phyloP scores from a whole-genome alignment of 23 tunicate species.

The Botrylloides violaceus region DNA sequence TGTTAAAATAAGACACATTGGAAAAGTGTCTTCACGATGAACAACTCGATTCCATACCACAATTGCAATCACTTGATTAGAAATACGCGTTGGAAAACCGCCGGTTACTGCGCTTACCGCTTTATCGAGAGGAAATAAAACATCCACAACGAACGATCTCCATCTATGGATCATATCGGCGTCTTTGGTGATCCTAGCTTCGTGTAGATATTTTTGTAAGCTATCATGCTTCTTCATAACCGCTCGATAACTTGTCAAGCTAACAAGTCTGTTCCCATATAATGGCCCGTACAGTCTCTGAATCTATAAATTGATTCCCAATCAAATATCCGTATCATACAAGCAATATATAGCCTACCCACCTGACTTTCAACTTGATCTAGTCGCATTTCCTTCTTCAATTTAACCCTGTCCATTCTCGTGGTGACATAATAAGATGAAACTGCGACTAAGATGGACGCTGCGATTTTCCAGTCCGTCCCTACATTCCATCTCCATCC shows the following conservation, averaged over 20 bases:
- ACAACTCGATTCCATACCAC: no score
- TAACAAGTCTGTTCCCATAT: constrained; percentile 73
- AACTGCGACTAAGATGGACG: constrained; percentile 29
- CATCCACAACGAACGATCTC: constrained; percentile 51
- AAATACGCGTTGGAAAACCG: no score
- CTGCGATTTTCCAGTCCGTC: constrained; percentile 44
- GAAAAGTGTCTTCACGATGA: no score
- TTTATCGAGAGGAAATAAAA: constrained; percentile 62
- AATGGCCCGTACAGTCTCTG: constrained; percentile 69
- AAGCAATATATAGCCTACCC: background rate
- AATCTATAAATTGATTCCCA: constrained; percentile 22
- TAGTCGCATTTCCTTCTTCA: constrained; percentile 37
- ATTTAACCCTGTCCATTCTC: constrained; percentile 25
- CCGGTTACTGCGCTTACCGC: no score
- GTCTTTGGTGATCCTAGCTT: constrained; percentile 52
- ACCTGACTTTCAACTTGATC: constrained; percentile 48
- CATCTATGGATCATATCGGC: constrained; percentile 64
- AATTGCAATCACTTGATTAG: no score
- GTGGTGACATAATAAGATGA: constrained; percentile 21
- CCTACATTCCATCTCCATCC: constrained; percentile 12
- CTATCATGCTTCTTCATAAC: constrained; percentile 40
- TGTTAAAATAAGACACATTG: no score
- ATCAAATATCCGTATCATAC: background rate
- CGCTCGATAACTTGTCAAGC: constrained; percentile 42
- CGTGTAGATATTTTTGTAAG: constrained; percentile 40